Conservation (phyloP, 2,797 vertebrate genomes). For the Onychomys arenicola region DNA sequence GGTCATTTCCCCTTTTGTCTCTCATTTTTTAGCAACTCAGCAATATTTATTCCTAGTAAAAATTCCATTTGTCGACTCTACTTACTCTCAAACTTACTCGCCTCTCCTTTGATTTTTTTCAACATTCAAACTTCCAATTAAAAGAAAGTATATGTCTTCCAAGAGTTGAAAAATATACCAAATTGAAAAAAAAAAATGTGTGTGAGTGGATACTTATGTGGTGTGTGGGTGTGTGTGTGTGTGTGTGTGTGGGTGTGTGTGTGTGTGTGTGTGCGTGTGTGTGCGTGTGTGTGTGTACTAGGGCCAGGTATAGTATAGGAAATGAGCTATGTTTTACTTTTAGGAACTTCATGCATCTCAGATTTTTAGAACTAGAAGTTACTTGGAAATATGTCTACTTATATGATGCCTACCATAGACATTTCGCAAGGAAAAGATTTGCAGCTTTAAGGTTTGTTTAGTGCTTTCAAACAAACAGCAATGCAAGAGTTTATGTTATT, state of each 20-base stretch:
- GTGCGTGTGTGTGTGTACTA: not conserved
- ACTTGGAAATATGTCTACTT: not conserved
- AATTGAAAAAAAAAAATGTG: not conserved
- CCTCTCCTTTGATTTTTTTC: not conserved
- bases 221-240: not conserved
- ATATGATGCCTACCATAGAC: not conserved
- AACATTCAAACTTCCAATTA: not conserved
- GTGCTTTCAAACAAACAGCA: slow-evolving; percentile 22
- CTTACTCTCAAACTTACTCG: fast-evolving
- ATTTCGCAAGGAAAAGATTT: not conserved
- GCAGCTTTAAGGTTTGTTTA: not conserved
- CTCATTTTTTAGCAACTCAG: not conserved
- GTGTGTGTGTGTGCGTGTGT: not conserved
- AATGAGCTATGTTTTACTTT: not conserved
- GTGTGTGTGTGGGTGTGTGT: not conserved
- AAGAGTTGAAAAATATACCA: not conserved
- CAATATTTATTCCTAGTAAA: not conserved
- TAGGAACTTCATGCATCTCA: not conserved
- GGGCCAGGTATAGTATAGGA: fast-evolving
- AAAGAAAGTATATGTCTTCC: not conserved
- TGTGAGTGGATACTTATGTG: not conserved
- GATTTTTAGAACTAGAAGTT: slow-evolving; percentile 3
- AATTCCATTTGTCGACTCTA: not conserved
- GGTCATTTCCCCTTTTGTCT: not conserved
- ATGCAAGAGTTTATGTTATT: not conserved